Conservation (phyloP, 2,888 invertebrate genomes). For the Buathra laborator region DNA sequence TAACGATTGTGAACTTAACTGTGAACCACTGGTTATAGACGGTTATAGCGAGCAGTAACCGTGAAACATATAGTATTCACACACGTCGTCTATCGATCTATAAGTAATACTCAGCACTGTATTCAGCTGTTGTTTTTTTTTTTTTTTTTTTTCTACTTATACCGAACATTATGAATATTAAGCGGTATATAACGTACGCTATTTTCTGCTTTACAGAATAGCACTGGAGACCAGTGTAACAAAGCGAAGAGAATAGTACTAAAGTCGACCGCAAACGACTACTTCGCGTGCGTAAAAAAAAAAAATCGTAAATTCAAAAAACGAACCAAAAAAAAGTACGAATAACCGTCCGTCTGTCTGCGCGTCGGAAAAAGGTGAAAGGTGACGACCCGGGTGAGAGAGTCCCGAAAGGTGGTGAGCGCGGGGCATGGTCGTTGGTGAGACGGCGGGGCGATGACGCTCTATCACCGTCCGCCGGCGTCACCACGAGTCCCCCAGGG, state of each 20-base stretch:
- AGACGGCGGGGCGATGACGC: slow-evolving; percentile 84
- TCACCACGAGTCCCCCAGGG: slow-evolving; percentile 82
- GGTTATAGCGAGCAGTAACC: slow-evolving; percentile 73
- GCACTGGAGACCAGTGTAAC: background rate
- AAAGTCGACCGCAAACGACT: background rate
- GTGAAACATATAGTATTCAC: slow-evolving; percentile 64
- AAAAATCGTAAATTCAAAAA: slow-evolving; percentile 13
- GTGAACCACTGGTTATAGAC: slow-evolving; percentile 37
- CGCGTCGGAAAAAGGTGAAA: slow-evolving; percentile 21
- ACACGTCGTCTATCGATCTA: slow-evolving; percentile 73
- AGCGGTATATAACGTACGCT: background rate
- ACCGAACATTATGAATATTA: background rate
- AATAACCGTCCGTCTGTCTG: background rate
- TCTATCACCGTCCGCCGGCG: slow-evolving; percentile 80
- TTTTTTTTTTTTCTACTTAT: slow-evolving; percentile 2
- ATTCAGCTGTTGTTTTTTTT: background rate
- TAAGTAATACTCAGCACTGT: slow-evolving; percentile 10
- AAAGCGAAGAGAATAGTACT: background rate
- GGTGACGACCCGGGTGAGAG: slow-evolving; percentile 50
- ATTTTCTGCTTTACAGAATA: slow-evolving; percentile 48
- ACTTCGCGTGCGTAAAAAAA: background rate
- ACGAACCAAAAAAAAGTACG: background rate
- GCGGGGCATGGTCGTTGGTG: slow-evolving; percentile 81
- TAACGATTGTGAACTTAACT: slow-evolving; percentile 1
- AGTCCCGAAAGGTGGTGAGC: slow-evolving; percentile 58